Evolutionary conservation across 2,888 invertebrate species (phyloP).

Genomic region (Thera britannica): DNA sequence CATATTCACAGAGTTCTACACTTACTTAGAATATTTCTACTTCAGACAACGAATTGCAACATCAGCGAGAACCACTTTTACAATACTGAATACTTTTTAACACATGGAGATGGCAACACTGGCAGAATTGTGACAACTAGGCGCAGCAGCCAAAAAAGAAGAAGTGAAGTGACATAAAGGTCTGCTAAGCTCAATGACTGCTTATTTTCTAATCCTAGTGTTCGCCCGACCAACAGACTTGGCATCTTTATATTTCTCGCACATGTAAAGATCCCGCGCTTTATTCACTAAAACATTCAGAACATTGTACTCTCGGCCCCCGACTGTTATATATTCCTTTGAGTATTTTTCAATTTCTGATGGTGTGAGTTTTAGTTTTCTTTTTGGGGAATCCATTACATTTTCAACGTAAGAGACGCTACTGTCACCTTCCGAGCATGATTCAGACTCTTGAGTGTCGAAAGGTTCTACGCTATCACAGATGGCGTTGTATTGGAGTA

Average conservation of each 20-base stretch:
- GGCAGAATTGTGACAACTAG: too few species aligned
- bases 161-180: too few species aligned
- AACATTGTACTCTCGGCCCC: constrained; percentile 54
- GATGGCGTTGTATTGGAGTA: constrained; percentile 52
- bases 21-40: too few species aligned
- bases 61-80: too few species aligned
- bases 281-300: constrained; percentile 60
- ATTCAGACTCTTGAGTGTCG: constrained; percentile 16
- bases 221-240: constrained; percentile 62
- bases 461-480: constrained; percentile 36
- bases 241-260: constrained; percentile 56
- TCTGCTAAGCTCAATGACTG: too few species aligned
- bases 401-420: constrained; percentile 47
- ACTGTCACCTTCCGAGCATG: constrained; percentile 50
- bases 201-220: constrained; percentile 20
- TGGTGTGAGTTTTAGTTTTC: constrained; percentile 49
- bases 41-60: too few species aligned
- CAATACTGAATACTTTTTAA: too few species aligned
- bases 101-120: too few species aligned
- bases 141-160: too few species aligned
- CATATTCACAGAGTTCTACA: too few species aligned
- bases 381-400: constrained; percentile 7
- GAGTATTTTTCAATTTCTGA: constrained; percentile 60
- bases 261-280: constrained; percentile 58
- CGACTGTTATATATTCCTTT: constrained; percentile 48